These are phyloP conservation scores for Chaetodon auriga DNA, from an alignment of 2,113 vertebrate genomes.

Conservation along the genomic window DNA sequence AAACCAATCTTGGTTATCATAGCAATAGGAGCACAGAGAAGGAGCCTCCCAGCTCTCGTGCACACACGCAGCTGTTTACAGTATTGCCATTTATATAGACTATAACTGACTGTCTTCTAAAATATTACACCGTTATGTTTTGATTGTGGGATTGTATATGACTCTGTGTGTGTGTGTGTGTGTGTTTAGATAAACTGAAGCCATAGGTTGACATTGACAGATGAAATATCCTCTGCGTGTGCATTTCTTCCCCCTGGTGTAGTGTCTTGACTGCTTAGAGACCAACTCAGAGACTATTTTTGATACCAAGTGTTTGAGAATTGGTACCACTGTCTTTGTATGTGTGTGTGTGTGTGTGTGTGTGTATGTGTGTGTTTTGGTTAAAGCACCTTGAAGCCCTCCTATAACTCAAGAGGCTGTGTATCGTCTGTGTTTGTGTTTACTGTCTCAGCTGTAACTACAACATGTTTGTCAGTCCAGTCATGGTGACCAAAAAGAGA, in stretches of 20 bases:
- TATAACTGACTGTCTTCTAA: constrained; percentile 51
- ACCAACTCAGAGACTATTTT: constrained; percentile 95
- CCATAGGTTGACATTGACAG: constrained; percentile 85
- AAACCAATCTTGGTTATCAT: constrained; percentile 71
- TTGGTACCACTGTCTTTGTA: constrained; percentile 55
- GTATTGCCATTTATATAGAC: constrained; percentile 80
- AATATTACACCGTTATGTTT: constrained; percentile 35
- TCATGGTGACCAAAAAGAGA: constrained; percentile 85
- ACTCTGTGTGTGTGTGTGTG: constrained; percentile 78
- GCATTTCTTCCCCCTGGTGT: constrained; percentile 85
- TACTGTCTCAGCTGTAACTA: constrained; percentile 84
- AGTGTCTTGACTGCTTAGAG: constrained; percentile 88
- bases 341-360: constrained; percentile 10
- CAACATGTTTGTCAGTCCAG: constrained; percentile 83
- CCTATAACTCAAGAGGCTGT: constrained; percentile 80
- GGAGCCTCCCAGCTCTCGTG: constrained; percentile 48
- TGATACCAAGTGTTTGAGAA: constrained; percentile 87
- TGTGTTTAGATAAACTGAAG: constrained; percentile 87
- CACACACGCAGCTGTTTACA: constrained; percentile 72
- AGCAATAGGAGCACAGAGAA: constrained; percentile 78
- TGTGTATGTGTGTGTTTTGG: constrained; percentile 77
- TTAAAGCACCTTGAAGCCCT: constrained; percentile 73
- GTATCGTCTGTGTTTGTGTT: constrained; percentile 82
- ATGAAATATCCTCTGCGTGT: constrained; percentile 89
- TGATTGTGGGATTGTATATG: constrained; percentile 83